Percentiles rank a stretch among this genome's conserved stretches.
Conservation (phyloP, 2,888 invertebrate species). For the Antheraea assamensis region DNA sequence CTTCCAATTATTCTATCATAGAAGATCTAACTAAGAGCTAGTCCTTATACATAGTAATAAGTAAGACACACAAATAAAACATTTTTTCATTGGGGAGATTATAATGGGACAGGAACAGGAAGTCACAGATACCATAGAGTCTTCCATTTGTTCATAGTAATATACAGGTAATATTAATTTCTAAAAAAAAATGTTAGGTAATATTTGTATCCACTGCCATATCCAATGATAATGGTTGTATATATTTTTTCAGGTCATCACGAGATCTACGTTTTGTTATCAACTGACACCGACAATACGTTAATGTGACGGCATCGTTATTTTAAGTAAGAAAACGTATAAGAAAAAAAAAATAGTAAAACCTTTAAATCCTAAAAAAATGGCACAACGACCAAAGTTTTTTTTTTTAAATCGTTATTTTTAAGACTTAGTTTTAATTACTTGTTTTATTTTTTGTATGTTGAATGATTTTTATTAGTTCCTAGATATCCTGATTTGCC, state of each 20-base stretch:
- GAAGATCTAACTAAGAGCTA: too few relatives aligned
- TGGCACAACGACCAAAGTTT: slow-evolving; percentile 81
- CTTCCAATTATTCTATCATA: too few relatives aligned
- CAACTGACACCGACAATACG: slow-evolving; percentile 79
- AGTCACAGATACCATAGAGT: too few relatives aligned
- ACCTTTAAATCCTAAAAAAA: slow-evolving; percentile 74
- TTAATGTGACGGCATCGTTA: slow-evolving; percentile 54
- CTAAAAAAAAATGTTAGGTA: too few relatives aligned
- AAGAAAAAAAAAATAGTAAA: slow-evolving; percentile 73
- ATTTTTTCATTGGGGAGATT: too few relatives aligned
- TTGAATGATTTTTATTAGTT: slow-evolving; percentile 42
- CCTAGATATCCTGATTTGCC: slow-evolving; percentile 41
- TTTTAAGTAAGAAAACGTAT: slow-evolving; percentile 47
- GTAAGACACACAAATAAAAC: too few relatives aligned
- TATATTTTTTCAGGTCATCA: slow-evolving; percentile 50
- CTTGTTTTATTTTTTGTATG: slow-evolving; percentile 39
- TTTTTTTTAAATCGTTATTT: slow-evolving; percentile 55
- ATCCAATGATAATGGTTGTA: neutral
- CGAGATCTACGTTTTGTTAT: slow-evolving; percentile 45
- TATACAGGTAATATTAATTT: too few relatives aligned
- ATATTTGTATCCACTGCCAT: neutral
- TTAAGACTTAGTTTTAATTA: slow-evolving; percentile 67
- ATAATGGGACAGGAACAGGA: too few relatives aligned
- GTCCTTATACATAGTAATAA: too few relatives aligned
- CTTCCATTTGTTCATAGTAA: too few relatives aligned